Conservation (phyloP, 2,797 vertebrate genomes). For the Scleropages formosus region DNA sequence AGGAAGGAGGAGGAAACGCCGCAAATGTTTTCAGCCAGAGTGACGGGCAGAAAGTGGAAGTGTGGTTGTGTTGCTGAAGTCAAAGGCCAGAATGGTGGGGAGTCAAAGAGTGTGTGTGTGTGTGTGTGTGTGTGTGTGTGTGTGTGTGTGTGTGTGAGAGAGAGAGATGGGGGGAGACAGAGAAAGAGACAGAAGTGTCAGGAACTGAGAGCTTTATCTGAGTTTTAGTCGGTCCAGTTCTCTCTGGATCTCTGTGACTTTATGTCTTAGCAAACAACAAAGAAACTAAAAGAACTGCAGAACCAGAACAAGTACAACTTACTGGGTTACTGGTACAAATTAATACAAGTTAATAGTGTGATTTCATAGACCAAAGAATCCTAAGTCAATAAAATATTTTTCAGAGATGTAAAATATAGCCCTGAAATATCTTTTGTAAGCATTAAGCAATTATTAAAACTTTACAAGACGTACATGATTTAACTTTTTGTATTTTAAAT, state of each 20-base stretch:
- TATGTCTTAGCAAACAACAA: too few species aligned
- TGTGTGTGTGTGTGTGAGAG: neutral
- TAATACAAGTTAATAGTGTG: too few species aligned
- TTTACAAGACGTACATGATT: too few species aligned
- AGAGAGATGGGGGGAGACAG: conserved; percentile 35
- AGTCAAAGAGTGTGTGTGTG: neutral
- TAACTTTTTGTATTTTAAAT: too few species aligned
- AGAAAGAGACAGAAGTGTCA: conserved; percentile 11
- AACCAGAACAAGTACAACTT: too few species aligned
- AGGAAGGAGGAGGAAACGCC: conserved; percentile 53
- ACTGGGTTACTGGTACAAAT: too few species aligned
- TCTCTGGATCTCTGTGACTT: too few species aligned
- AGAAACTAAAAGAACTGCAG: too few species aligned
- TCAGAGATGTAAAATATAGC: neutral
- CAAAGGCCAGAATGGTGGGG: neutral
- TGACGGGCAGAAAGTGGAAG: conserved; percentile 25
- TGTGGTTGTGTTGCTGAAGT: neutral
- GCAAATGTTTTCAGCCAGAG: conserved; percentile 67
- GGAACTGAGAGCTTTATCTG: neutral
- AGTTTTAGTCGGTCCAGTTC: neutral
- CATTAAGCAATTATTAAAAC: neutral
- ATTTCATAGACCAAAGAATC: too few species aligned
- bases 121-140: conserved; percentile 3
- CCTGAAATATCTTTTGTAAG: neutral
- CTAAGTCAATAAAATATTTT: too few species aligned